Base-by-base conservation (phyloP, 2,797 vertebrate genomes). In the Myotis vivesi region DNA sequence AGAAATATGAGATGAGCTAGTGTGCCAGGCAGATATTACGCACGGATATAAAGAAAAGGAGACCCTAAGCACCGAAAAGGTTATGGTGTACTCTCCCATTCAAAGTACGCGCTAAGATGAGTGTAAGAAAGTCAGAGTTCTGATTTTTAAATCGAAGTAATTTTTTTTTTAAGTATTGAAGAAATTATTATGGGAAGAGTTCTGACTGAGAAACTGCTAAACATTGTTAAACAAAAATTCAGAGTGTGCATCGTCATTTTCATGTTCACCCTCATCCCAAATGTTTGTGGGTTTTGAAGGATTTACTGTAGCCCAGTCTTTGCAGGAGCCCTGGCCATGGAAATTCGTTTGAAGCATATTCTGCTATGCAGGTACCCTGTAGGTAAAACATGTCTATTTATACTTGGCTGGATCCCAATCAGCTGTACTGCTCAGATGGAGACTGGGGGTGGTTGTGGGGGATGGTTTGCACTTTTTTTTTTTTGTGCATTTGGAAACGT, bases 261-360 rank as follows among this genome's bases (percentile, higher is more conserved):
- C 49, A 6, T 25, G 33, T 72, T 68, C 69, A 73, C 64, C 23
- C 69, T 91, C 71, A 38, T 49, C 28, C n/a, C 68, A 30, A 51
- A 64, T 82, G 51, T 85, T 72, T 94, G 82, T 72, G 53, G 68
- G n/a, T 68, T 96, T 93, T 5, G 11, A 36, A 82, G 79, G 83
- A n/a, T 62, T 86, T 87, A 36, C 71, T 23, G 8, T 36, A 94
- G 72, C 46, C n/a, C 55, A 36, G 23, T 51, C 38, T 25, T 80
- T 71, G 38, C 69, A 68, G 57, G 23, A 23, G 75, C 36, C 44
- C 66, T 51, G 44, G 44, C 87, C 87, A 11, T 38, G 80, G 84
- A 38, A 20, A 72, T 66, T 57, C 9, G n/a, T 28, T 22, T 62
- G 82, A 64, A 88, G 72, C 55, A 28, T n/a, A 17, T 51, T 75